These are phyloP conservation scores for Tiaroga cobitis DNA, from an alignment of 2,797 vertebrate species.

Conservation along the genomic window DNA sequence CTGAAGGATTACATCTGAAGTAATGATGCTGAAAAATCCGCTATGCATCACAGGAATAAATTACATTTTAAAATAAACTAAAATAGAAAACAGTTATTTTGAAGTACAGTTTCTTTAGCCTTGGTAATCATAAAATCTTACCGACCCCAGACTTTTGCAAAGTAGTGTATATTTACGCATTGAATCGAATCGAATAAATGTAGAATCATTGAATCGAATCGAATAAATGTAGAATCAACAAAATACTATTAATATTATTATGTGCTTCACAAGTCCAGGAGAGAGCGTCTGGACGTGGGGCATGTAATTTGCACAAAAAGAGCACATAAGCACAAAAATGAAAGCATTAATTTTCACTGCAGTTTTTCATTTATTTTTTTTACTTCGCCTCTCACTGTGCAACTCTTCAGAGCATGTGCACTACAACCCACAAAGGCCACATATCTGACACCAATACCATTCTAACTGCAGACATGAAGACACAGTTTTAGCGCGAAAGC, in stretches of 20 bases:
- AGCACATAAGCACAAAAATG: not conserved
- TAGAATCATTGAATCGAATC: not conserved
- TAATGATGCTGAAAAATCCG: not conserved
- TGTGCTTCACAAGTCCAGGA: not conserved
- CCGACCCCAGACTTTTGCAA: not conserved
- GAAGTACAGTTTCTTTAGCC: not conserved
- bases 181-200: not conserved
- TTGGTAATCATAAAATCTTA: not conserved
- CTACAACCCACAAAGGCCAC: slow-evolving; percentile 7
- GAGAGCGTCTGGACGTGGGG: not conserved
- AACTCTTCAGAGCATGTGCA: not conserved
- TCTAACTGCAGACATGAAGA: slow-evolving; percentile 15
- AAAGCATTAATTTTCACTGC: not conserved
- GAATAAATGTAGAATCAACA: not conserved
- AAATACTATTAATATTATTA: not conserved
- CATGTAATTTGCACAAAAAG: not conserved
- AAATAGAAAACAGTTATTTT: not conserved
- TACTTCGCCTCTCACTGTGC: not conserved
- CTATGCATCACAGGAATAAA: not conserved
- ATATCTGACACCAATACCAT: slow-evolving; percentile 25
- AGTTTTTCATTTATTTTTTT: not conserved
- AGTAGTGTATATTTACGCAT: not conserved
- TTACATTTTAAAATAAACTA: not conserved
- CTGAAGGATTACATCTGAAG: not conserved
- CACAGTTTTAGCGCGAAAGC: slow-evolving; percentile 23